phyloP scores from a whole-genome alignment of 2,888 invertebrate species.

The Lordiphosa fenestrarum region DNA sequence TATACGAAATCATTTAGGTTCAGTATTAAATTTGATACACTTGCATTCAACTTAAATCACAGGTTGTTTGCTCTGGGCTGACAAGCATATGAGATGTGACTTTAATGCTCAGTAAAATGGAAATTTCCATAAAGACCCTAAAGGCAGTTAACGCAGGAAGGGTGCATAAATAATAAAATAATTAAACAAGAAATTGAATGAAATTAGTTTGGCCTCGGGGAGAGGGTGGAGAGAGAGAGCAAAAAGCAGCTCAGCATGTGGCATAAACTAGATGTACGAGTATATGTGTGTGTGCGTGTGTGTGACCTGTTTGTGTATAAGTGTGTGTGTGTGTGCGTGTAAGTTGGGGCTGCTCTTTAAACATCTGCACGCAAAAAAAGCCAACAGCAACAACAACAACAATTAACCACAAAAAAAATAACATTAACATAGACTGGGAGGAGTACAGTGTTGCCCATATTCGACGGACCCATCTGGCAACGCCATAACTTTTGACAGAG shows the following conservation, averaged over 20 bases:
- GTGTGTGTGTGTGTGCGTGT: constrained; percentile 20
- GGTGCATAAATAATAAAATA: constrained; percentile 67
- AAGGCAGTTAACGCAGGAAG: constrained; percentile 18
- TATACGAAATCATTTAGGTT: background rate
- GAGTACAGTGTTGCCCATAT: too few relatives aligned
- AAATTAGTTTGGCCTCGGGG: constrained; percentile 59
- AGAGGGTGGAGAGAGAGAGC: constrained; percentile 9
- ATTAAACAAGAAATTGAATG: constrained; percentile 73
- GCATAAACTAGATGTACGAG: constrained; percentile 4
- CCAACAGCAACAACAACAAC: constrained; percentile 27
- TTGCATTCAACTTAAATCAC: background rate
- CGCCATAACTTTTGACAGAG: too few relatives aligned
- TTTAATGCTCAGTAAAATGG: constrained; percentile 40
- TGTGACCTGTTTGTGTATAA: constrained; percentile 12
- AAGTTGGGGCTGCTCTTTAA: constrained; percentile 35
- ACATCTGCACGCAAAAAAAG: constrained; percentile 52
- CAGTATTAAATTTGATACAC: background rate
- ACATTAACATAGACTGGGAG: constrained; percentile 21
- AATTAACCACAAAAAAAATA: constrained; percentile 38
- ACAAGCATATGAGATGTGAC: constrained; percentile 14
- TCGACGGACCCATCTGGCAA: too few relatives aligned
- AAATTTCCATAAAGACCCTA: constrained; percentile 44
- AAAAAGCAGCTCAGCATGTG: constrained; percentile 33
- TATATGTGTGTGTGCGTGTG: constrained; percentile 8
- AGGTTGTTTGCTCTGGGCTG: background rate